Percentiles rank a stretch among this genome's conserved stretches.
Evolutionary conservation across 2,888 invertebrate species (phyloP).

Genomic region (Psococerastis gibbosa): DNA sequence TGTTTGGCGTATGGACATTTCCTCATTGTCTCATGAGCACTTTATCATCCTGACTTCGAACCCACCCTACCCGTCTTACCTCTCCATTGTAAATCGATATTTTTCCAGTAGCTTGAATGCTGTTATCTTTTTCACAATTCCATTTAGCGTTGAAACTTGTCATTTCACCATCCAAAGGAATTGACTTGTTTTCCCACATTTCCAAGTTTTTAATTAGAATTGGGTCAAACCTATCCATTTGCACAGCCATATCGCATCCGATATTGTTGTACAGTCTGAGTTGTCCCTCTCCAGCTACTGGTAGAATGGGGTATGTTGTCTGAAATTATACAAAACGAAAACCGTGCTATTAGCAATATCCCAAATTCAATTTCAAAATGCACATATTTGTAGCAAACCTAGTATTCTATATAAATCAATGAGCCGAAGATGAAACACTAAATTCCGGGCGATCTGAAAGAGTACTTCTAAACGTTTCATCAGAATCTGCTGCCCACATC

Average conservation of each 20-base stretch:
- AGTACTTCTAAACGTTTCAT: too few species aligned
- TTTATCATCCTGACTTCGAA: too few species aligned
- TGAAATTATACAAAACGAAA: conserved; percentile 15
- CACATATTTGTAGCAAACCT: too few species aligned
- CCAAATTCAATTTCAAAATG: too few species aligned
- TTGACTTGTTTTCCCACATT: conserved; percentile 17
- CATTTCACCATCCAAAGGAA: not conserved
- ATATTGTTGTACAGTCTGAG: conserved; percentile 19
- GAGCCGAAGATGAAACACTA: too few species aligned
- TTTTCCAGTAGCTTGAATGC: conserved; percentile 19
- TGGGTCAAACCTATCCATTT: conserved; percentile 18
- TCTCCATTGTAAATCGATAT: conserved; percentile 17
- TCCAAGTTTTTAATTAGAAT: conserved; percentile 25
- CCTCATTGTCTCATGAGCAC: too few species aligned
- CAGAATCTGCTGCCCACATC: too few species aligned
- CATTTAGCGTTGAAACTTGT: not conserved
- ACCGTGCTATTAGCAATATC: too few species aligned
- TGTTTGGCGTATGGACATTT: too few species aligned
- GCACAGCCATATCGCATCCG: conserved; percentile 13
- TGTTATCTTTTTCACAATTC: conserved; percentile 20
- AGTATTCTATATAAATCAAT: too few species aligned
- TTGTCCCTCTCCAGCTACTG: conserved; percentile 18
- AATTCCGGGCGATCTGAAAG: too few species aligned
- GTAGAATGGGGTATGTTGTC: conserved; percentile 19
- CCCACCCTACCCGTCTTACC: too few species aligned